phyloP scores from a whole-genome alignment of 2,888 invertebrate species.

The Eupeodes latifasciatus region DNA sequence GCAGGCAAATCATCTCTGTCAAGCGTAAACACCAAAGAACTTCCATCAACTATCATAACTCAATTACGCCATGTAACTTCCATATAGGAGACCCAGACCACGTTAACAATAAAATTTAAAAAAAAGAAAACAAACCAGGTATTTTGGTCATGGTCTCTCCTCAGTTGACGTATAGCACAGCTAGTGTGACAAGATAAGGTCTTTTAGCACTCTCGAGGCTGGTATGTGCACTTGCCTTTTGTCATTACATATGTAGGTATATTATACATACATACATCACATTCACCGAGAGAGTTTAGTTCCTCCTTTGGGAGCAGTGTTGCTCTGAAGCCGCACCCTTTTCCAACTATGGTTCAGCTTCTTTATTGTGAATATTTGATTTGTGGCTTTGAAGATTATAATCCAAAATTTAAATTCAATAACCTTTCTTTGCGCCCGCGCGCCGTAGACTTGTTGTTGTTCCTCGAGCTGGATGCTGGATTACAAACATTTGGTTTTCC shows the following conservation, averaged over 20 bases:
- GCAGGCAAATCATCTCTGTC: slow-evolving; percentile 61
- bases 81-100: slow-evolving; percentile 29
- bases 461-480: neutral
- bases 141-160: slow-evolving; percentile 72
- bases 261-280: too few relatives aligned
- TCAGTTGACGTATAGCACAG: slow-evolving; percentile 47
- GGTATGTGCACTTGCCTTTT: slow-evolving; percentile 64
- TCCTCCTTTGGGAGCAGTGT: slow-evolving; percentile 23
- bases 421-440: slow-evolving; percentile 38
- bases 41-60: slow-evolving; percentile 53
- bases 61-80: slow-evolving; percentile 60
- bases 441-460: slow-evolving; percentile 22
- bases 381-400: slow-evolving; percentile 70
- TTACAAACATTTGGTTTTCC: slow-evolving; percentile 45
- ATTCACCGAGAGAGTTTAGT: slow-evolving; percentile 17
- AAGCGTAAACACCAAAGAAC: slow-evolving; percentile 67
- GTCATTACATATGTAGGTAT: neutral
- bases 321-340: slow-evolving; percentile 47
- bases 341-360: slow-evolving; percentile 20
- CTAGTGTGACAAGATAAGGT: slow-evolving; percentile 72
- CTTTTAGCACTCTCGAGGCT: slow-evolving; percentile 44
- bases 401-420: slow-evolving; percentile 70
- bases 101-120: neutral
- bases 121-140: slow-evolving; percentile 33
- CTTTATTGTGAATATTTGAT: slow-evolving; percentile 58